These are phyloP conservation scores for Pelecanoides urinatrix DNA, from an alignment of 2,113 vertebrate genomes.

Conservation along the genomic window DNA sequence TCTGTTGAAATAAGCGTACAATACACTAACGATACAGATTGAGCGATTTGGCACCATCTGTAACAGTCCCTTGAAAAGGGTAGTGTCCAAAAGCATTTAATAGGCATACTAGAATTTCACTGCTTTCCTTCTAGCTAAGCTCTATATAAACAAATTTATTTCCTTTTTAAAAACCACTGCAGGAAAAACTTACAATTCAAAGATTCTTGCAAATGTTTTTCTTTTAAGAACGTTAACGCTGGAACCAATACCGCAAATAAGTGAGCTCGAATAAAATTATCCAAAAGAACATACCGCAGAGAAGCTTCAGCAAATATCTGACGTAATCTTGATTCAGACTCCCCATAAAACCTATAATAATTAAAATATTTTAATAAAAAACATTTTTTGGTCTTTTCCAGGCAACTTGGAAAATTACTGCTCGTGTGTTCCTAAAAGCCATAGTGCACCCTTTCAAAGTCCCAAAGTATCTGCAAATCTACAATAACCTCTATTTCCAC, in stretches of 20 bases:
- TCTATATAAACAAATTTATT: neutral
- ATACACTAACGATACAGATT: fast-evolving
- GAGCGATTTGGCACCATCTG: fast-evolving
- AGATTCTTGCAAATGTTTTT: neutral
- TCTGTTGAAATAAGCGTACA: neutral
- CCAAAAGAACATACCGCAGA: conserved; percentile 74
- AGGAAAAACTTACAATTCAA: neutral
- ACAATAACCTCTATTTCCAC: neutral
- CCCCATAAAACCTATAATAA: conserved; percentile 89
- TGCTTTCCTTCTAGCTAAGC: conserved; percentile 5
- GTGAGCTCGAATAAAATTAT: neutral
- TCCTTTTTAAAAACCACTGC: neutral
- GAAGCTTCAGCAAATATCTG: conserved; percentile 92
- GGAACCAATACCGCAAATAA: neutral
- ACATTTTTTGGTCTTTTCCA: neutral
- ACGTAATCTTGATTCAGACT: conserved; percentile 89
- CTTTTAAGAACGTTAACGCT: neutral
- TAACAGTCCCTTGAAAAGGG: neutral
- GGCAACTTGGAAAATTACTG: neutral
- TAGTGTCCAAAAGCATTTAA: neutral
- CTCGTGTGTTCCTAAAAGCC: neutral
- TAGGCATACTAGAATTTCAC: neutral
- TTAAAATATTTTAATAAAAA: conserved; percentile 2
- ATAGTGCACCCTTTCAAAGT: fast-evolving
- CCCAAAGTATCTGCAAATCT: neutral